Evolutionary conservation across 2,113 vertebrate genomes (phyloP).

Genomic region (Origma solitaria): DNA sequence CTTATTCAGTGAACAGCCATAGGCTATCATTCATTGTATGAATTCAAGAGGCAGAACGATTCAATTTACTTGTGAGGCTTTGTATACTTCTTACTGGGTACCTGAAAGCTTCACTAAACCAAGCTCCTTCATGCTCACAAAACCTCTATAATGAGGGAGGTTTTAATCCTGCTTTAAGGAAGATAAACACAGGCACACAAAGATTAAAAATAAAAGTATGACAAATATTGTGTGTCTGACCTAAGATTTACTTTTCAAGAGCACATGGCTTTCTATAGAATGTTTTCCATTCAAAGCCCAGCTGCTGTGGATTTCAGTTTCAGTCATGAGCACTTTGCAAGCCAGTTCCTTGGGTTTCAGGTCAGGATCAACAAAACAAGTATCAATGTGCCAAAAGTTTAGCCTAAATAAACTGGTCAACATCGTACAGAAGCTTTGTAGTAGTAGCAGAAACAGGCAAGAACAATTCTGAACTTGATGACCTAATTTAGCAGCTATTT

Average conservation of each 20-base stretch:
- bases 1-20: background rate
- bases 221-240: background rate
- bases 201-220: background rate
- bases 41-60: background rate
- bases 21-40: background rate
- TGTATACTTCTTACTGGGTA: background rate
- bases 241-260: background rate
- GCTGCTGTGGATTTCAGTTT: background rate
- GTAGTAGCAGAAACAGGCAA: background rate
- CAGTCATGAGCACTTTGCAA: background rate
- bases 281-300: background rate
- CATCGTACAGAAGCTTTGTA: background rate
- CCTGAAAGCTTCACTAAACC: background rate
- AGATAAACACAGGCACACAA: background rate
- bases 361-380: background rate
- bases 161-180: background rate
- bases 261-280: background rate
- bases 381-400: background rate
- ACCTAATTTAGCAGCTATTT: background rate
- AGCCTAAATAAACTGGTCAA: background rate
- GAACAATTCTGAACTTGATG: background rate
- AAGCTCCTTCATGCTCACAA: background rate
- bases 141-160: background rate
- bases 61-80: background rate
- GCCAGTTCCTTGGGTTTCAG: background rate